phyloP scores from a whole-genome alignment of 2,113 vertebrate species.

The Ophiodon elongatus region DNA sequence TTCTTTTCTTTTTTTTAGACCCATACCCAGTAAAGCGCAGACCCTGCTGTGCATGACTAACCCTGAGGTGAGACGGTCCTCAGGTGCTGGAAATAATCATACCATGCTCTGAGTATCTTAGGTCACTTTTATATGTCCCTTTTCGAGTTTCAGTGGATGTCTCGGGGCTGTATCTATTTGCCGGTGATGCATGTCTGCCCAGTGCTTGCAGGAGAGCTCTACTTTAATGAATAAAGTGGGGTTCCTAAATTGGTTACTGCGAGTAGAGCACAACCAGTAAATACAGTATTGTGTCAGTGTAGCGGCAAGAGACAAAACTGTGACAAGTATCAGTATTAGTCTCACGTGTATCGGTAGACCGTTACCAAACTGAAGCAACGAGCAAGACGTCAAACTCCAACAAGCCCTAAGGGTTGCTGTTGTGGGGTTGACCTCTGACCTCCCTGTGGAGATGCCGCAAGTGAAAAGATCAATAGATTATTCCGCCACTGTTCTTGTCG shows the following conservation, averaged over 20 bases:
- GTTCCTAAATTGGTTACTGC: conserved; percentile 18
- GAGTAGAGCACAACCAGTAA: not conserved
- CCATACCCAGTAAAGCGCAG: conserved; percentile 37
- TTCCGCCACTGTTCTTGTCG: conserved; percentile 9
- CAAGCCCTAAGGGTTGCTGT: conserved; percentile 17
- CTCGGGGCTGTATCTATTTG: conserved; percentile 44
- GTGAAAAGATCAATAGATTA: conserved; percentile 36
- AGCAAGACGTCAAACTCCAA: conserved; percentile 1
- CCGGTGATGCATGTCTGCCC: conserved; percentile 17
- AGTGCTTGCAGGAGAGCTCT: conserved; percentile 4
- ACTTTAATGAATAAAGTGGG: conserved; percentile 44
- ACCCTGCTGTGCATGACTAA: conserved; percentile 61
- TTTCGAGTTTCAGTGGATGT: conserved; percentile 38
- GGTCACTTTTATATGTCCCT: conserved; percentile 37
- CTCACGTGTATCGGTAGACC: conserved; percentile 1
- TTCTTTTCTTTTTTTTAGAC: conserved; percentile 24
- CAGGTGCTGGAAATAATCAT: conserved; percentile 68
- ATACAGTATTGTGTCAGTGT: conserved; percentile 9
- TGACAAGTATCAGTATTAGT: conserved; percentile 23
- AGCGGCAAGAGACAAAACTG: conserved; percentile 41
- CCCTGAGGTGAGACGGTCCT: conserved; percentile 56
- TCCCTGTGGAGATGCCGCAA: not conserved
- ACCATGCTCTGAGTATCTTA: conserved; percentile 37
- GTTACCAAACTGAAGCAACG: not conserved
- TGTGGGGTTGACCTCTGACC: conserved; percentile 56